phyloP scores from a whole-genome alignment of 2,113 vertebrate species.

The Elephantulus edwardii region DNA sequence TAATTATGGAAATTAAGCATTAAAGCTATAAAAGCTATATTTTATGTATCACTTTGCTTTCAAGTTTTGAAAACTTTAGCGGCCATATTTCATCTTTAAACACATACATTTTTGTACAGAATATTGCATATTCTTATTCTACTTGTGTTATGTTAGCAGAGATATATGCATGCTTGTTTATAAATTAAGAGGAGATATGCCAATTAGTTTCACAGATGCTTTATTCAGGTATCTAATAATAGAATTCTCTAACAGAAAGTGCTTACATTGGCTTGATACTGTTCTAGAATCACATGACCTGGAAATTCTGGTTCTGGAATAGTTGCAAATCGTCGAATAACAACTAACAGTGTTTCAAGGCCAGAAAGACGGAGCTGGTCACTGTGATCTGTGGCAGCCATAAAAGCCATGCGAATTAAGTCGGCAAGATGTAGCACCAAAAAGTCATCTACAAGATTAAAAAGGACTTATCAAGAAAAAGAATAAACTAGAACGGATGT shows the following conservation, averaged over 20 bases:
- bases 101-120: not conserved
- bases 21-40: conserved; percentile 18
- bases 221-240: conserved; percentile 20
- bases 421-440: conserved; percentile 94
- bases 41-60: conserved; percentile 36
- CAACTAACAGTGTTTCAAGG: conserved; percentile 89
- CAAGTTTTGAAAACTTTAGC: not conserved
- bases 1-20: conserved; percentile 36
- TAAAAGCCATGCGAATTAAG: conserved; percentile 97
- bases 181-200: not conserved
- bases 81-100: conserved; percentile 28
- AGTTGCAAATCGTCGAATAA: conserved; percentile 90
- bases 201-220: not conserved
- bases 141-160: not conserved
- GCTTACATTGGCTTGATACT: conserved; percentile 97
- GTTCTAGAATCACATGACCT: conserved; percentile 95
- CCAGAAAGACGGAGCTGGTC: conserved; percentile 92
- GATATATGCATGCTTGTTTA: not conserved
- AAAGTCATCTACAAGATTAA: conserved; percentile 87
- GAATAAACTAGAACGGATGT: conserved; percentile 46
- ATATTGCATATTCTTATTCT: not conserved
- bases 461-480: conserved; percentile 44
- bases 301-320: conserved; percentile 96
- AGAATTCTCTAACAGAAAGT: conserved; percentile 32
- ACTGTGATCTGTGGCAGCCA: conserved; percentile 96